Evolutionary conservation across 2,797 vertebrate genomes (phyloP).

Genomic region (Cephalopachus bancanus): DNA sequence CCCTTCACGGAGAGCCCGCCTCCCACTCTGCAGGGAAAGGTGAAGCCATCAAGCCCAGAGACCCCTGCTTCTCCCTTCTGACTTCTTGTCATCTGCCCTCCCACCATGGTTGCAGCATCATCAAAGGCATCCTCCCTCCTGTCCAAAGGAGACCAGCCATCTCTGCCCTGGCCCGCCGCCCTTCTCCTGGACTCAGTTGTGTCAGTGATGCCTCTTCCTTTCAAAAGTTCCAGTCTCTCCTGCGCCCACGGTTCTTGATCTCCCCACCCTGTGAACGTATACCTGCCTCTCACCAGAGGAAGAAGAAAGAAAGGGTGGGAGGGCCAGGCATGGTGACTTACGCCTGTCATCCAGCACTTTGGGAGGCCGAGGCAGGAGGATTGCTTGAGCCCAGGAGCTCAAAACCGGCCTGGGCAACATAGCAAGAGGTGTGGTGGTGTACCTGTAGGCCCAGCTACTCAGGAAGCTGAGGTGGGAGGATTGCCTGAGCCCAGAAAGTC

Average conservation of each 20-base stretch:
- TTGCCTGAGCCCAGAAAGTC: neutral
- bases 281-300: neutral
- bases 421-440: neutral
- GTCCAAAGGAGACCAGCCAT: no score
- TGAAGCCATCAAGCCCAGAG: neutral
- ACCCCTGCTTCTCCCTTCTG: neutral
- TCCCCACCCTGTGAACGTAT: neutral
- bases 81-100: no score
- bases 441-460: neutral
- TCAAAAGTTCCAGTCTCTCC: neutral
- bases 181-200: neutral
- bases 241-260: neutral
- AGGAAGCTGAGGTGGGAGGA: neutral
- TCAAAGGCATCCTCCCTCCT: neutral
- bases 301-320: neutral
- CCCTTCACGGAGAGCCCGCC: neutral
- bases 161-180: neutral
- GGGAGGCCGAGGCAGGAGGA: neutral
- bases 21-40: neutral
- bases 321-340: neutral
- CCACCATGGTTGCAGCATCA: rapidly evolving
- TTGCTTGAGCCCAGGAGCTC: neutral
- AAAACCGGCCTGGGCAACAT: neutral
- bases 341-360: neutral
- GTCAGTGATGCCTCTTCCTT: neutral